These are phyloP conservation scores for Cetonia aurata DNA, from an alignment of 2,888 invertebrate species.

Conservation along the genomic window DNA sequence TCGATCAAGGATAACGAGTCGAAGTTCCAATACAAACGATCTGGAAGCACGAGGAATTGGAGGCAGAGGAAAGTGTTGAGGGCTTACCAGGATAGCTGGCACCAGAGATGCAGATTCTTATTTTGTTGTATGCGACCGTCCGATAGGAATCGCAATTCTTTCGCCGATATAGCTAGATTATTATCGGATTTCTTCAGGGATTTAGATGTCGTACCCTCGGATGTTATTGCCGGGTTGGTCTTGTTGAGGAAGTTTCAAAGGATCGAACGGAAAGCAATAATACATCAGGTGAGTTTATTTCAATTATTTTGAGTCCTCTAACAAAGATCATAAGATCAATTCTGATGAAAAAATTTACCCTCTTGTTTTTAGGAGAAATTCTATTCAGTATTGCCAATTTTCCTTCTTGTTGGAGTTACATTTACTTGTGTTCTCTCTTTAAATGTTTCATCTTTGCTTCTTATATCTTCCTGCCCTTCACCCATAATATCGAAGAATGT, in stretches of 20 bases:
- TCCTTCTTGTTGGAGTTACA: too few relatives aligned
- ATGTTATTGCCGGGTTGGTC: conserved; percentile 87
- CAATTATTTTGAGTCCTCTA: not conserved
- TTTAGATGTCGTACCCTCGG: conserved; percentile 88
- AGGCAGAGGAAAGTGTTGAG: conserved; percentile 87
- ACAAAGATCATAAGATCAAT: too few relatives aligned
- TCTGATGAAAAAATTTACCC: too few relatives aligned
- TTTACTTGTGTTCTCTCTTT: too few relatives aligned
- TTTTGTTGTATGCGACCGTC: conserved; percentile 87
- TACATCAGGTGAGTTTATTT: conserved; percentile 71
- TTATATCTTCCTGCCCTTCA: too few relatives aligned
- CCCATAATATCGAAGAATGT: too few relatives aligned
- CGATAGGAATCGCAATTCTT: conserved; percentile 84
- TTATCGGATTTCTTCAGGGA: conserved; percentile 90
- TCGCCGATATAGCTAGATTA: conserved; percentile 85
- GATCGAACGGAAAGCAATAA: conserved; percentile 80
- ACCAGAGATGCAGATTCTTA: conserved; percentile 82
- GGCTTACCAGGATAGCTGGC: conserved; percentile 91
- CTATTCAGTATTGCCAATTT: too few relatives aligned
- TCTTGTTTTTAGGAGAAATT: too few relatives aligned
- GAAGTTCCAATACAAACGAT: conserved; percentile 81
- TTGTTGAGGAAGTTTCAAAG: conserved; percentile 85
- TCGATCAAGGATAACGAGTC: conserved; percentile 83
- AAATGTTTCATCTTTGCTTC: too few relatives aligned
- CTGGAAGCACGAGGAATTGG: conserved; percentile 86